Percentiles rank a stretch among this genome's conserved stretches.
Conservation (phyloP, 2,797 vertebrate species). For the Microchirus variegatus region DNA sequence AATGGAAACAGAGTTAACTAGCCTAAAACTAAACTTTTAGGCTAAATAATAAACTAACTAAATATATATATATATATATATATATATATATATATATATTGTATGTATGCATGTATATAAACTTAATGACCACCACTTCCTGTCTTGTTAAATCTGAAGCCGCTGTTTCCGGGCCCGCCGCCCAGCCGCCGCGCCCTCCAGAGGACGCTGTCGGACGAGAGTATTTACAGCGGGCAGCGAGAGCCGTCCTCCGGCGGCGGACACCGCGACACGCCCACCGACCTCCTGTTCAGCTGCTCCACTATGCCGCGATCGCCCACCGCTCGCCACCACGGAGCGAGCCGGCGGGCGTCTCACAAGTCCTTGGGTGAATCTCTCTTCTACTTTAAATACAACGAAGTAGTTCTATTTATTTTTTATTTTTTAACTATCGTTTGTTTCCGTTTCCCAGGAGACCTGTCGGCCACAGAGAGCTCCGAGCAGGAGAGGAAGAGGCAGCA, state of each 20-base stretch:
- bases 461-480: constrained; percentile 88
- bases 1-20: too few species aligned
- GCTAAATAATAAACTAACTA: too few species aligned
- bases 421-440: too few species aligned
- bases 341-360: constrained; percentile 90
- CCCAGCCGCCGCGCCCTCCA: constrained; percentile 89
- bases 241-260: constrained; percentile 85
- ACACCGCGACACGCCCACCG: constrained; percentile 86
- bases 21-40: too few species aligned
- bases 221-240: constrained; percentile 94
- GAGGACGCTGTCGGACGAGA: constrained; percentile 96
- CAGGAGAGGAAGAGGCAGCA: constrained; percentile 86
- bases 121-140: background rate
- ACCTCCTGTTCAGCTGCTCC: constrained; percentile 93
- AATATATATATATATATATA: too few species aligned
- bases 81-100: too few species aligned
- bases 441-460: constrained; percentile 87
- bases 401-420: too few species aligned
- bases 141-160: constrained; percentile 71
- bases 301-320: constrained; percentile 89
- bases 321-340: constrained; percentile 81
- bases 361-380: constrained; percentile 85
- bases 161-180: constrained; percentile 86
- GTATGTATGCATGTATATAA: too few species aligned
- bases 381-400: too few species aligned